A percentile compares a stretch with the other conserved stretches of the same genome.
Evolutionary conservation across 1,140 invertebrate genomes (phyloP).

Genomic region (Diorhabda carinulata): DNA sequence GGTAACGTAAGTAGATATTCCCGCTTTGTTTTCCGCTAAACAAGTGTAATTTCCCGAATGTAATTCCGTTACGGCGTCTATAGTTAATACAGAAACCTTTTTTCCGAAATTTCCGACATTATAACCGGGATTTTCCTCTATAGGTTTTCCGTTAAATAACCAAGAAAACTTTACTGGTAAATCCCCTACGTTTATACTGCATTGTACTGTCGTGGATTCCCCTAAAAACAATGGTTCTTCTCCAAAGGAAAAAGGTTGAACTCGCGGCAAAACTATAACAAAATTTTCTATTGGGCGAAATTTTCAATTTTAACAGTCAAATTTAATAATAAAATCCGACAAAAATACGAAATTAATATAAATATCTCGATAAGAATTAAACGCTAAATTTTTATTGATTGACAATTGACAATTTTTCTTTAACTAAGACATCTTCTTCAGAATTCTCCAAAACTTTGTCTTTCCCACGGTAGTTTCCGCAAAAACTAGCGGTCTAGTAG

Average conservation of each 20-base stretch:
- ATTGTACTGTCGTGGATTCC: constrained; percentile 37
- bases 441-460: no score
- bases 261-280: constrained; percentile 51
- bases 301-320: constrained; percentile 3
- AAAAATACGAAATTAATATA: constrained; percentile 44
- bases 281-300: neutral
- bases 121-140: constrained; percentile 35
- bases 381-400: no score
- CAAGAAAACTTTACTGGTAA: constrained; percentile 56
- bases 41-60: constrained; percentile 81
- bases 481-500: no score
- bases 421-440: no score
- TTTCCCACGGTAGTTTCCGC: no score
- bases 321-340: no score
- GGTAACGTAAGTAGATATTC: constrained; percentile 61
- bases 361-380: constrained; percentile 52
- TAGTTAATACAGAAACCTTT: constrained; percentile 67
- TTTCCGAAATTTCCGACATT: constrained; percentile 55
- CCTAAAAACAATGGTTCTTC: constrained; percentile 51
- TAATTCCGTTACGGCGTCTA: constrained; percentile 66
- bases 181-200: constrained; percentile 31
- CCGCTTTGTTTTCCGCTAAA: constrained; percentile 68
- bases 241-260: constrained; percentile 63
- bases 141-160: constrained; percentile 54
- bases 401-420: no score